phyloP scores from a whole-genome alignment of 2,888 invertebrate species.

The Mesochorus sp. region DNA sequence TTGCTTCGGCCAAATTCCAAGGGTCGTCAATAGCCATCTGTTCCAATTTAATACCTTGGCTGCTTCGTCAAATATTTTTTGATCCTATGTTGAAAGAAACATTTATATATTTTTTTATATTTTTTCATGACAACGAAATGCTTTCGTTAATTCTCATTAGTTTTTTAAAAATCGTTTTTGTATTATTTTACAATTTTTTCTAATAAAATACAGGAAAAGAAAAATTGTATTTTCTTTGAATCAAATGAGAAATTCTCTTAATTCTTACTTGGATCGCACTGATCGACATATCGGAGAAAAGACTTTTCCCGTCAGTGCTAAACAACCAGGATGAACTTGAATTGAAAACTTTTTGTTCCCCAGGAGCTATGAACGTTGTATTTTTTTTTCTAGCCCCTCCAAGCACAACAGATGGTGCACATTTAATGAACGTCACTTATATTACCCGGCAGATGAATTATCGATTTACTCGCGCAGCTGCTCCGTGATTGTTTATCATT shows the following conservation, averaged over 20 bases:
- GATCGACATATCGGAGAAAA: neutral
- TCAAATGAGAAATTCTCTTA: no score
- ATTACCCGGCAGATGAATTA: neutral
- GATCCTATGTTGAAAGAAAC: constrained; percentile 50
- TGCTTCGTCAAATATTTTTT: constrained; percentile 66
- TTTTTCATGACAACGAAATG: neutral
- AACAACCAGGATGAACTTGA: neutral
- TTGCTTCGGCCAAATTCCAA: constrained; percentile 73
- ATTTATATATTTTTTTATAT: neutral
- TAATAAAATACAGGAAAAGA: neutral
- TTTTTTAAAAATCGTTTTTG: neutral
- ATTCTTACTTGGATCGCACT: neutral
- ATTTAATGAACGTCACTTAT: neutral
- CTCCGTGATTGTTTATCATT: neutral
- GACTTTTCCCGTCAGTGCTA: neutral
- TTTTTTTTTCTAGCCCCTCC: no score
- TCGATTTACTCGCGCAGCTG: no score
- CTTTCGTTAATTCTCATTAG: no score
- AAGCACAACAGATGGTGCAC: neutral
- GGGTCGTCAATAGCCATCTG: constrained; percentile 64
- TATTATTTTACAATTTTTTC: neutral
- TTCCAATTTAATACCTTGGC: constrained; percentile 70
- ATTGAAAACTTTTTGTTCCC: neutral
- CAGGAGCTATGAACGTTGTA: neutral
- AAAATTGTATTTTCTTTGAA: neutral